Conservation (phyloP, 2,797 vertebrate species). For the Melanotaenia boesemani region DNA sequence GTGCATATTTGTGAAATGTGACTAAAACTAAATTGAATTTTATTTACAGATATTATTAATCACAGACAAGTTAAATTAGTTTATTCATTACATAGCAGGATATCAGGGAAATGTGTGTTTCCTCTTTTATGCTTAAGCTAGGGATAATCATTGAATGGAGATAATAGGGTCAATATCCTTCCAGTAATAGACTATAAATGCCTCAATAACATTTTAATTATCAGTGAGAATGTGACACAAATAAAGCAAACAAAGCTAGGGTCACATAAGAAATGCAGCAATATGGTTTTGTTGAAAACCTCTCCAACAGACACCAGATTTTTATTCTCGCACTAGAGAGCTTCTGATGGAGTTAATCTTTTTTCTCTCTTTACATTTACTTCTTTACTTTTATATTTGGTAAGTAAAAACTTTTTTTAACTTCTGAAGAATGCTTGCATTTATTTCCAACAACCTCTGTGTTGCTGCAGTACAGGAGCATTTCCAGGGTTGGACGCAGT, state of each 20-base stretch:
- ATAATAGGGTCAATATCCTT: conserved; percentile 2
- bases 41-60: neutral
- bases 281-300: conserved; percentile 5
- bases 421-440: neutral
- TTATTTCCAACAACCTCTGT: conserved; percentile 46
- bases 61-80: neutral
- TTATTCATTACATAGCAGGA: neutral
- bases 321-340: conserved; percentile 11
- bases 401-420: neutral
- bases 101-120: conserved; percentile 3
- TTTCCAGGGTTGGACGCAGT: conserved; percentile 49
- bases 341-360: conserved; percentile 41
- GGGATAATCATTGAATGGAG: conserved; percentile 4
- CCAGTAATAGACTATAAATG: conserved; percentile 5
- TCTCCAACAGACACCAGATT: conserved; percentile 1
- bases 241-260: conserved; percentile 8
- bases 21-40: neutral
- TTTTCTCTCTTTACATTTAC: conserved; percentile 32
- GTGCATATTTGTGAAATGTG: neutral
- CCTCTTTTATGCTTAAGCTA: neutral
- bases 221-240: conserved; percentile 10
- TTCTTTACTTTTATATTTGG: conserved; percentile 47
- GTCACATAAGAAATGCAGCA: neutral
- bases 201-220: conserved; percentile 1
- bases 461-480: conserved; percentile 38